Evolutionary conservation across 2,888 invertebrate species (phyloP).

Genomic region (Caenorhabditis sp.): DNA sequence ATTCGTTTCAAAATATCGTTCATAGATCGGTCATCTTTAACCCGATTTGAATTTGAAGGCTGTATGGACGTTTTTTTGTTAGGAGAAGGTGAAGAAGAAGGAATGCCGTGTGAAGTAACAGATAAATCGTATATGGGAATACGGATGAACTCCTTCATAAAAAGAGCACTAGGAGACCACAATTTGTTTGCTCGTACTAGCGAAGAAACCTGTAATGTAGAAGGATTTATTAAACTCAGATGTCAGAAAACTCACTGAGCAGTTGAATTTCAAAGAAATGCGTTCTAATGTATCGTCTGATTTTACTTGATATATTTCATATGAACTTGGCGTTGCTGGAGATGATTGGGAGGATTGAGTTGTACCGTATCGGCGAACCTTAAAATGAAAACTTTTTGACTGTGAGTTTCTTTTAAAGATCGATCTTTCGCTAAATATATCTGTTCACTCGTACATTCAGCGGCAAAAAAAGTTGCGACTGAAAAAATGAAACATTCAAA

Average conservation of each 20-base stretch:
- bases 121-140: slow-evolving; percentile 35
- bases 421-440: no score
- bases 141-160: slow-evolving; percentile 47
- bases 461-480: no score
- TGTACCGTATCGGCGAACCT: slow-evolving; percentile 56
- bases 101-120: not conserved
- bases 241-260: slow-evolving; percentile 41
- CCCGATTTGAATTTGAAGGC: slow-evolving; percentile 14
- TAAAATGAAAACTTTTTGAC: slow-evolving; percentile 4
- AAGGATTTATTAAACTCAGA: not conserved
- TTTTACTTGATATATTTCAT: slow-evolving; percentile 39
- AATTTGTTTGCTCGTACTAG: slow-evolving; percentile 54
- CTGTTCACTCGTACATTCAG: no score
- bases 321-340: slow-evolving; percentile 34
- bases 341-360: slow-evolving; percentile 36
- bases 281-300: slow-evolving; percentile 52
- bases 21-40: slow-evolving; percentile 30
- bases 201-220: slow-evolving; percentile 47
- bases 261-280: slow-evolving; percentile 52
- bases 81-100: slow-evolving; percentile 1
- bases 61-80: not conserved
- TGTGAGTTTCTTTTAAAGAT: not conserved
- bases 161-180: slow-evolving; percentile 54
- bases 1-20: slow-evolving; percentile 47
- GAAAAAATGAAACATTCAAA: no score